Evolutionary conservation across 2,888 invertebrate species (phyloP).

Genomic region (Dasypolia templi): DNA sequence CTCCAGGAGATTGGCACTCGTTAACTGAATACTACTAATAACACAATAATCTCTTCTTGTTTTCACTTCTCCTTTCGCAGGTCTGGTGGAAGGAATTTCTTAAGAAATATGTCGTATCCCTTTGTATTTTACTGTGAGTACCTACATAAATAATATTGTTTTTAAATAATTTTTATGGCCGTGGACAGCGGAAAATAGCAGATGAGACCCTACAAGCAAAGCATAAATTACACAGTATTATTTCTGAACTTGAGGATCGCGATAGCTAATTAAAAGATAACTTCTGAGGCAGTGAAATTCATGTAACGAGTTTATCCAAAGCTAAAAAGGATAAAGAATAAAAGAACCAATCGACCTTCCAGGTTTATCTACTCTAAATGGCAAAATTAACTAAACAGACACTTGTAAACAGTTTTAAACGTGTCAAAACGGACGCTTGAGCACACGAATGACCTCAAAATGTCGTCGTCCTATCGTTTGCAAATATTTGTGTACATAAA

Average conservation of each 20-base stretch:
- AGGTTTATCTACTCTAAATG: background rate
- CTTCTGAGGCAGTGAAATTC: slow-evolving; percentile 11
- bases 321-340: slow-evolving; percentile 23
- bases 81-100: too few species aligned
- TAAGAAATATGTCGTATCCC: too few species aligned
- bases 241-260: slow-evolving; percentile 27
- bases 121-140: too few species aligned
- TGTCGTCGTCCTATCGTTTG: slow-evolving; percentile 64
- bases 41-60: too few species aligned
- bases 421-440: slow-evolving; percentile 50
- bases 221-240: slow-evolving; percentile 39
- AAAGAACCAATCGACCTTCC: slow-evolving; percentile 21
- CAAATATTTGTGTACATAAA: slow-evolving; percentile 68
- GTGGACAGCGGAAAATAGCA: slow-evolving; percentile 18
- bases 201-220: slow-evolving; percentile 23
- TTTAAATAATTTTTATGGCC: slow-evolving; percentile 28
- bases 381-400: slow-evolving; percentile 23
- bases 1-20: background rate
- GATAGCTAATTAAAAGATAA: slow-evolving; percentile 38
- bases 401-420: slow-evolving; percentile 56
- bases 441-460: slow-evolving; percentile 66
- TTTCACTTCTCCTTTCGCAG: too few species aligned
- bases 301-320: slow-evolving; percentile 3
- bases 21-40: slow-evolving; percentile 34
- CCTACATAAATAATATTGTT: too few species aligned